phyloP scores from a whole-genome alignment of 2,113 vertebrate genomes.

The Callithrix jacchus region DNA sequence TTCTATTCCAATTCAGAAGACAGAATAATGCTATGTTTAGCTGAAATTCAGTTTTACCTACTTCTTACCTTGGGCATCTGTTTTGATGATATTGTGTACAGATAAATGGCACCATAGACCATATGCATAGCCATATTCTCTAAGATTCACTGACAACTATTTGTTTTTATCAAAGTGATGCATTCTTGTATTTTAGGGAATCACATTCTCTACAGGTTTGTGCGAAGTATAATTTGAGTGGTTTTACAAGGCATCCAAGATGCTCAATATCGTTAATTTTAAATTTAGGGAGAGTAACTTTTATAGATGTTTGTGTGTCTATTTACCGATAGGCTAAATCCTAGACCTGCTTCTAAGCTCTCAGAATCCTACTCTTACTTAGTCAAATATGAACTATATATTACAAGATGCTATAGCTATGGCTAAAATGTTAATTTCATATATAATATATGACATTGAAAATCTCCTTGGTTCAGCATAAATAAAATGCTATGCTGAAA shows the following conservation, averaged over 20 bases:
- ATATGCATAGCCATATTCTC: too few relatives aligned
- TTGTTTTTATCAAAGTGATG: background rate
- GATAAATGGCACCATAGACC: background rate
- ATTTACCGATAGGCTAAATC: background rate
- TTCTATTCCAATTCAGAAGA: background rate
- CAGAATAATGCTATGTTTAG: background rate
- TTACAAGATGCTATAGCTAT: background rate
- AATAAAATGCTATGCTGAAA: too few relatives aligned
- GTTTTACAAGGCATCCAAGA: background rate
- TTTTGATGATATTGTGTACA: background rate
- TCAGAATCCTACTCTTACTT: background rate
- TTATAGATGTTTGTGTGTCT: background rate
- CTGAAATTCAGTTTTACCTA: background rate
- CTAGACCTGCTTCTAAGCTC: background rate
- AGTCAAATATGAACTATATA: background rate
- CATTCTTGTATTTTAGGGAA: background rate
- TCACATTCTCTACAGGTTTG: background rate
- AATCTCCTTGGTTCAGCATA: background rate
- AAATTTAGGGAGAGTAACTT: background rate
- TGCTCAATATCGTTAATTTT: background rate
- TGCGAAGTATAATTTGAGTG: background rate
- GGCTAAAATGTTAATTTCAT: background rate
- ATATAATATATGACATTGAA: background rate
- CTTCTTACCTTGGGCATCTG: background rate
- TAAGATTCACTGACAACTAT: background rate